Conservation (phyloP, 1,140 invertebrate genomes). For the Belonocnema kinseyi region DNA sequence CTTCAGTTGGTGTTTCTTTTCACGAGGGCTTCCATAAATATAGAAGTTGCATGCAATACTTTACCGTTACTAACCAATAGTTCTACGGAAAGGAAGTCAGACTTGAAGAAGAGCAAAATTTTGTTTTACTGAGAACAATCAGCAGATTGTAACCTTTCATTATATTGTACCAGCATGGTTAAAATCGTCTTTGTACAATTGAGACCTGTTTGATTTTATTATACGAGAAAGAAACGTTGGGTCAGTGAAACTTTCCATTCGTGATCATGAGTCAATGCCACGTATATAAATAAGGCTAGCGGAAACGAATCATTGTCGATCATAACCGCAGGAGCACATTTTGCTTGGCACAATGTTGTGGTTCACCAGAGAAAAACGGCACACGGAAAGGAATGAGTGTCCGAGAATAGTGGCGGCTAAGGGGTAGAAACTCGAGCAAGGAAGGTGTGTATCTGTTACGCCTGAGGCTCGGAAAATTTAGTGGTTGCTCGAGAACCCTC, state of each 20-base stretch:
- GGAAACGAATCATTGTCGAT: slow-evolving; percentile 29
- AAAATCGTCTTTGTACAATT: background rate
- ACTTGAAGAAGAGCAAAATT: no score
- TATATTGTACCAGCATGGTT: background rate
- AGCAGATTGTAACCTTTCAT: background rate
- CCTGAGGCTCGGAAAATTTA: slow-evolving; percentile 26
- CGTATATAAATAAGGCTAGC: slow-evolving; percentile 15
- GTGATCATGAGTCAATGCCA: background rate
- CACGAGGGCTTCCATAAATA: no score
- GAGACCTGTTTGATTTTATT: slow-evolving; percentile 6
- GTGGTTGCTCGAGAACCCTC: slow-evolving; percentile 25
- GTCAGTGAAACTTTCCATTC: background rate
- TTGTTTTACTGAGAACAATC: no score
- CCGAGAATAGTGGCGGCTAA: background rate
- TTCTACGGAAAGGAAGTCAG: no score
- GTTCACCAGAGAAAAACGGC: background rate
- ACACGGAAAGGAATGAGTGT: background rate
- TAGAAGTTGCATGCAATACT: no score
- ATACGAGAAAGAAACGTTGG: background rate
- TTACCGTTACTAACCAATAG: no score
- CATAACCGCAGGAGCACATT: slow-evolving; percentile 21
- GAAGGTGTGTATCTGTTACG: slow-evolving; percentile 25
- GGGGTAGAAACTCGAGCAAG: background rate
- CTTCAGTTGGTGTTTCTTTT: no score
- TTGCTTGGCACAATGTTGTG: slow-evolving; percentile 4